phyloP scores from a whole-genome alignment of 2,797 vertebrate genomes.

The Hyperoplus lanceolatus region DNA sequence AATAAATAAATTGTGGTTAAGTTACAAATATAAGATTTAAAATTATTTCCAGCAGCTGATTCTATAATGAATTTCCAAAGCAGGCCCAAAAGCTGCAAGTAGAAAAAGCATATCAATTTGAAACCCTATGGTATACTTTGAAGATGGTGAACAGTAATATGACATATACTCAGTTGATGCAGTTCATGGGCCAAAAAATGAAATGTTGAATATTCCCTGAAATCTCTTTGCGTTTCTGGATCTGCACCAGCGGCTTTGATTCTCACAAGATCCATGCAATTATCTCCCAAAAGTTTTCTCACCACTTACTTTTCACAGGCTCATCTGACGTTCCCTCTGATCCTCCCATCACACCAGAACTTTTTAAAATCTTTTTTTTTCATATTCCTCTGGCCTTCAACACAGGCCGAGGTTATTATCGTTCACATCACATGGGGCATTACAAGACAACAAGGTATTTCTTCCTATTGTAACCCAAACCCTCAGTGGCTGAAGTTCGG shows the following conservation, averaged over 20 bases:
- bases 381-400: slow-evolving; percentile 17
- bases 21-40: not conserved
- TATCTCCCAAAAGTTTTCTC: slow-evolving; percentile 37
- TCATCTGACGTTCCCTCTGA: slow-evolving; percentile 44
- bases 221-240: slow-evolving; percentile 23
- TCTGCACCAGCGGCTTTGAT: slow-evolving; percentile 24
- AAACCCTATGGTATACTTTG: slow-evolving; percentile 10
- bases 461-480: slow-evolving; percentile 52
- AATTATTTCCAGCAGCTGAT: not conserved
- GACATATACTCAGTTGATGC: not conserved
- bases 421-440: slow-evolving; percentile 61
- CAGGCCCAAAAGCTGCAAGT: not conserved
- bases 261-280: slow-evolving; percentile 39
- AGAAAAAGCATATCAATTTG: not conserved
- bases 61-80: not conserved
- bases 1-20: not conserved
- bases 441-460: slow-evolving; percentile 59
- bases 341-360: slow-evolving; percentile 46
- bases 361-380: not conserved
- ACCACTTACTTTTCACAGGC: slow-evolving; percentile 36
- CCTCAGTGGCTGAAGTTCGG: slow-evolving; percentile 40
- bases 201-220: slow-evolving; percentile 20
- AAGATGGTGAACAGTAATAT: slow-evolving; percentile 16
- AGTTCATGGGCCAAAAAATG: slow-evolving; percentile 22
- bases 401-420: slow-evolving; percentile 52